These are phyloP conservation scores for Acanthiza pusilla DNA, from an alignment of 2,797 vertebrate species.

Conservation along the genomic window DNA sequence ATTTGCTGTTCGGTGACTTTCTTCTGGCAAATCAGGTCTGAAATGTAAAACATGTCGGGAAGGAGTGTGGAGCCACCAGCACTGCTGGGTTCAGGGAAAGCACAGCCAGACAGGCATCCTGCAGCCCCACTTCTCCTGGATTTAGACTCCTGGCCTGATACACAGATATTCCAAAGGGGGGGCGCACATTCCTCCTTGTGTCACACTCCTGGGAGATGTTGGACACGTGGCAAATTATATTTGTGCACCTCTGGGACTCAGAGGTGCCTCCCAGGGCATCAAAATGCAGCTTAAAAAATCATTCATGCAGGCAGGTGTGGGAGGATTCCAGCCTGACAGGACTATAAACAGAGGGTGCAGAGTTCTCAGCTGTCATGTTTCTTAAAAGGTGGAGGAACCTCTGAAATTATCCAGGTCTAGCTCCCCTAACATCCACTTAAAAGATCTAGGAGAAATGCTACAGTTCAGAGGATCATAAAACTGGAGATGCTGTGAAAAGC, in stretches of 20 bases:
- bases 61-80: neutral
- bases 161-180: neutral
- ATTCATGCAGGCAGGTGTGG: neutral
- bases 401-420: neutral
- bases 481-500: neutral
- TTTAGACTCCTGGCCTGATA: neutral
- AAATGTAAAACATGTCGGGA: neutral
- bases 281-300: neutral
- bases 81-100: neutral
- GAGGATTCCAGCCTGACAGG: neutral
- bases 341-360: neutral
- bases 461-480: neutral
- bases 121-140: neutral
- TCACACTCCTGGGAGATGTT: neutral
- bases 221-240: neutral
- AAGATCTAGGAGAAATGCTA: neutral
- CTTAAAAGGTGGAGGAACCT: neutral
- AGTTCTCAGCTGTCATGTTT: neutral
- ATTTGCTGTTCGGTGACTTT: slow-evolving; percentile 32
- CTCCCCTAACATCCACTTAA: neutral
- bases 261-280: neutral
- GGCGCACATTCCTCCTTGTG: neutral
- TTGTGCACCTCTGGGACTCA: neutral
- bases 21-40: neutral
- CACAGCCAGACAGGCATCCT: neutral